A percentile compares a stretch with the other conserved stretches of the same genome.
These are phyloP conservation scores for Pempheris klunzingeri DNA, from an alignment of 2,797 vertebrate species.

Conservation along the genomic window DNA sequence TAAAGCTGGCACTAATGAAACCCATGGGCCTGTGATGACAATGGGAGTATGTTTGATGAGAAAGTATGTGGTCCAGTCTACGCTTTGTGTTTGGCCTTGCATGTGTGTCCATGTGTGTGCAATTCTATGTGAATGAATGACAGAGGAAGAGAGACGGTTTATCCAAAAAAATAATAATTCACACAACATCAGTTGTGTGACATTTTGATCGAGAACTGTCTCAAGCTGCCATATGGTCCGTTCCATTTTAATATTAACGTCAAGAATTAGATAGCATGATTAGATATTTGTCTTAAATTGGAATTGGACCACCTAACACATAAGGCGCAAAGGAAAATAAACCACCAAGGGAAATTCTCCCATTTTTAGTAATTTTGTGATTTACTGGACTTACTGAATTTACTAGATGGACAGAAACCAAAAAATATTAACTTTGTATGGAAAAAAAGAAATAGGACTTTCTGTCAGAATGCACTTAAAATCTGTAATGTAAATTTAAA, in stretches of 20 bases:
- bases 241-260: constrained; percentile 11
- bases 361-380: background rate
- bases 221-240: constrained; percentile 17
- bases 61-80: constrained; percentile 53
- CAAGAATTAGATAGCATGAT: too few relatives aligned
- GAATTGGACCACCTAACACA: background rate
- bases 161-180: background rate
- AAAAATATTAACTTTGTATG: background rate
- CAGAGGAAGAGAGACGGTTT: background rate
- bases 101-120: constrained; percentile 18
- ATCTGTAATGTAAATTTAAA: background rate
- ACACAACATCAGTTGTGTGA: constrained; percentile 14
- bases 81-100: constrained; percentile 46
- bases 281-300: background rate
- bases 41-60: constrained; percentile 70
- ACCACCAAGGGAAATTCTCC: background rate
- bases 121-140: constrained; percentile 6
- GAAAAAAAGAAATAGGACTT: background rate
- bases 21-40: constrained; percentile 76
- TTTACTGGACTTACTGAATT: too few relatives aligned
- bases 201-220: constrained; percentile 16
- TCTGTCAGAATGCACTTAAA: background rate
- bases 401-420: too few relatives aligned
- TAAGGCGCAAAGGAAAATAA: background rate
- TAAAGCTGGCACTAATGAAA: constrained; percentile 81